Percentiles rank a stretch among this genome's conserved stretches.
These are phyloP conservation scores for Artibeus lituratus DNA, from an alignment of 2,797 vertebrate genomes.

Conservation along the genomic window DNA sequence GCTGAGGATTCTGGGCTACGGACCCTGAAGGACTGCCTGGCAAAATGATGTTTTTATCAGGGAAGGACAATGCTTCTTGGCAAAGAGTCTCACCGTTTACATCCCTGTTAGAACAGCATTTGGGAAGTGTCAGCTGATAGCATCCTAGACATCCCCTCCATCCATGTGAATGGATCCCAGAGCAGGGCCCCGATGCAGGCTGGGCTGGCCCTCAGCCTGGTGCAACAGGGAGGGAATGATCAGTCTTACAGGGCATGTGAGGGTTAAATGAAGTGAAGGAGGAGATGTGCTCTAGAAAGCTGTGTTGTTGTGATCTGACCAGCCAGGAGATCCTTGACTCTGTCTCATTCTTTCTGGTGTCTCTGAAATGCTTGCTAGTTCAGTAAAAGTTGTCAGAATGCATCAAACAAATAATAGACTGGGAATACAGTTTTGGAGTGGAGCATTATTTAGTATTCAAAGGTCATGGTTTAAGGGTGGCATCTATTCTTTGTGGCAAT, in stretches of 20 bases:
- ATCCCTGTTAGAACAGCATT: neutral
- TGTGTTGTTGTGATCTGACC: neutral
- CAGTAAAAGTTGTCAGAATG: neutral
- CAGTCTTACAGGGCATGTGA: neutral
- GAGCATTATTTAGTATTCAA: neutral
- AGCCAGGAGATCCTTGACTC: neutral
- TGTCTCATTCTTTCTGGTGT: neutral
- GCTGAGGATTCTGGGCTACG: fast-evolving
- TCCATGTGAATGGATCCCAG: neutral
- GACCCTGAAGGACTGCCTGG: neutral
- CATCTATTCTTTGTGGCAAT: neutral
- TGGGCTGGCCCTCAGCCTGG: neutral
- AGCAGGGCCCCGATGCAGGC: neutral
- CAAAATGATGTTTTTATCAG: neutral
- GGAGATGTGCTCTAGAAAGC: neutral
- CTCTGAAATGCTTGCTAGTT: neutral
- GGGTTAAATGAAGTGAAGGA: neutral
- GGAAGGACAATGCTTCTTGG: neutral
- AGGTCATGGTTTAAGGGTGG: neutral
- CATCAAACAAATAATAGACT: neutral
- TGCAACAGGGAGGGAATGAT: neutral
- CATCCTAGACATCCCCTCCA: fast-evolving
- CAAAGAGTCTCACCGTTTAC: neutral
- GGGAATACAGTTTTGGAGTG: neutral
- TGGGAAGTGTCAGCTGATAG: neutral